A percentile compares a stretch with the other conserved stretches of the same genome.
Conservation (phyloP, 2,888 invertebrate genomes). For the Ceramica pisi region DNA sequence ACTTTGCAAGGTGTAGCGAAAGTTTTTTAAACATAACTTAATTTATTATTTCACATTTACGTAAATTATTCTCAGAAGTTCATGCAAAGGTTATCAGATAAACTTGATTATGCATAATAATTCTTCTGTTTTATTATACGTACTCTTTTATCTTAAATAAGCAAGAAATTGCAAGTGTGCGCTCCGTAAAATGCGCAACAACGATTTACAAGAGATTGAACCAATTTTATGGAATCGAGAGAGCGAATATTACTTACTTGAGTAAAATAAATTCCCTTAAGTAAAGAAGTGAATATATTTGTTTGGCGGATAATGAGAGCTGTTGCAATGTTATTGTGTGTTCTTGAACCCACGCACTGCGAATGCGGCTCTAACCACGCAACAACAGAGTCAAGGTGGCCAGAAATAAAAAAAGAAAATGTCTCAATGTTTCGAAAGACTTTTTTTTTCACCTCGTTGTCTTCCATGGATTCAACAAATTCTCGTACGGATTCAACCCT, state of each 20-base stretch:
- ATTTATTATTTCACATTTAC: conserved; percentile 25
- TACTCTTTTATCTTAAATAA: conserved; percentile 36
- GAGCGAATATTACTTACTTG: conserved; percentile 6
- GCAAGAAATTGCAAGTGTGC: conserved; percentile 17
- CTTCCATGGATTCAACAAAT: neutral
- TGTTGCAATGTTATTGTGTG: conserved; percentile 56
- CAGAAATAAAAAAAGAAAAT: conserved; percentile 49
- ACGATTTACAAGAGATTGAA: conserved; percentile 17
- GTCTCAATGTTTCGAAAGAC: conserved; percentile 51
- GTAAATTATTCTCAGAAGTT: conserved; percentile 15
- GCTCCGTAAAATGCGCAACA: conserved; percentile 18
- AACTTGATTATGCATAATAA: conserved; percentile 40
- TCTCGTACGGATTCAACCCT: no score
- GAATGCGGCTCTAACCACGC: conserved; percentile 44
- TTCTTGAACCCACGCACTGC: conserved; percentile 70
- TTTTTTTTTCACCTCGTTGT: neutral
- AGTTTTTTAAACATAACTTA: conserved; percentile 8
- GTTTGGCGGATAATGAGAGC: conserved; percentile 66
- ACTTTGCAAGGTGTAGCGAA: neutral
- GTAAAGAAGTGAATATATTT: conserved; percentile 48
- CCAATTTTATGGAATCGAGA: conserved; percentile 7
- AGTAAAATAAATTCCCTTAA: conserved; percentile 46
- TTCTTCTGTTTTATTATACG: conserved; percentile 35
- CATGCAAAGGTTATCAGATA: conserved; percentile 53
- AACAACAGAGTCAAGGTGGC: conserved; percentile 67